Percentiles rank a stretch among this genome's conserved stretches.
phyloP scores from a whole-genome alignment of 2,888 invertebrate species.

The Tuberolachnus salignus region DNA sequence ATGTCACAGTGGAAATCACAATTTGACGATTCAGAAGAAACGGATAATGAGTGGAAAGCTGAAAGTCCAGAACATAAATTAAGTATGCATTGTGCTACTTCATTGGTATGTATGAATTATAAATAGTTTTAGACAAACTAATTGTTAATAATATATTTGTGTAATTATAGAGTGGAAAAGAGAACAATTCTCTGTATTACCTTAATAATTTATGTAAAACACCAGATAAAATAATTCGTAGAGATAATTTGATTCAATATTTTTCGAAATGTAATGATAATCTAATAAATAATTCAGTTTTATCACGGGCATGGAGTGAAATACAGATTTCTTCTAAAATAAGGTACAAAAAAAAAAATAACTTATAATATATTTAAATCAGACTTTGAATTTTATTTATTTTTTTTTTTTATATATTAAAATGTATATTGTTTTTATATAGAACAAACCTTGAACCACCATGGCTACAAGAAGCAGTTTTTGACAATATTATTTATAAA shows the following conservation, averaged over 20 bases:
- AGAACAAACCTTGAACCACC: constrained; percentile 76
- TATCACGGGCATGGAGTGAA: constrained; percentile 78
- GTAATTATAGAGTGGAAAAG: constrained; percentile 40
- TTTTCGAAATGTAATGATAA: constrained; percentile 34
- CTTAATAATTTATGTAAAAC: constrained; percentile 38
- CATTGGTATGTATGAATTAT: constrained; percentile 12
- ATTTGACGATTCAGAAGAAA: constrained; percentile 93
- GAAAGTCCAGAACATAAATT: constrained; percentile 70
- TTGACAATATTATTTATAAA: constrained; percentile 79
- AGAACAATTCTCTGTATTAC: constrained; percentile 24
- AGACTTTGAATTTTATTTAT: not conserved
- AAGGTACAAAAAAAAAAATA: constrained; percentile 60
- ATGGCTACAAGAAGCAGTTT: constrained; percentile 82
- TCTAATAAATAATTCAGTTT: constrained; percentile 64
- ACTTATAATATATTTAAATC: not conserved
- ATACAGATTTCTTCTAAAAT: constrained; percentile 67
- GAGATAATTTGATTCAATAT: constrained; percentile 24
- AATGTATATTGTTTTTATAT: constrained; percentile 58
- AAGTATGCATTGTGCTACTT: constrained; percentile 33
- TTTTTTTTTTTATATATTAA: too few species aligned
- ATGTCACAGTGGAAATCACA: constrained; percentile 96
- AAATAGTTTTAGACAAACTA: too few species aligned
- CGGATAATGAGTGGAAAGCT: constrained; percentile 92
- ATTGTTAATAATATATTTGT: not conserved
- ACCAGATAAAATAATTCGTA: constrained; percentile 23